Percentiles rank a stretch among this genome's conserved stretches.
Conservation (phyloP, 2,888 invertebrate species). For the Sinopyrophorus schimmeli region DNA sequence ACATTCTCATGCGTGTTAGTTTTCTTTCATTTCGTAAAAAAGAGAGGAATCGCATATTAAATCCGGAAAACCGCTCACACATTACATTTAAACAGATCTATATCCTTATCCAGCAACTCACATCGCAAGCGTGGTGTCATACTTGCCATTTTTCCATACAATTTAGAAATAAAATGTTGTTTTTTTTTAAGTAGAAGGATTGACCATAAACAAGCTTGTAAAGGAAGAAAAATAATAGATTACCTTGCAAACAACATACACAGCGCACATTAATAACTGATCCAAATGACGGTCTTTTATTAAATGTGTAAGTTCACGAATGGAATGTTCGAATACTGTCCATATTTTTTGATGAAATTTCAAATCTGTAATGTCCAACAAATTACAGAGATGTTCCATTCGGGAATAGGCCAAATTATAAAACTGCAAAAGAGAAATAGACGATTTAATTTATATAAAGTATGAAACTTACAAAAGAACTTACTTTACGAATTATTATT, state of each 20-base stretch:
- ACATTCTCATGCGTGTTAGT: no score
- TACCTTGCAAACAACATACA: slow-evolving; percentile 92
- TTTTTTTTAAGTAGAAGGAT: no score
- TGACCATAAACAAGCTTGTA: no score
- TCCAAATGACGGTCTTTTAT: slow-evolving; percentile 95
- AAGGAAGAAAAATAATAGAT: slow-evolving; percentile 34
- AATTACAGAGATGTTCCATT: slow-evolving; percentile 85
- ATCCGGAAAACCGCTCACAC: no score
- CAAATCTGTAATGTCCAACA: slow-evolving; percentile 71
- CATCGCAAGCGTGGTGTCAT: no score
- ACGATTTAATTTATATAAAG: not conserved
- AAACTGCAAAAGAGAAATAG: slow-evolving; percentile 64
- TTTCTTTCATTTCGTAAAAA: no score
- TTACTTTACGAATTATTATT: slow-evolving; percentile 87
- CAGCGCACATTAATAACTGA: slow-evolving; percentile 97
- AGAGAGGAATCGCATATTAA: no score
- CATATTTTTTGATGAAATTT: slow-evolving; percentile 86
- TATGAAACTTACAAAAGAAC: slow-evolving; percentile 4
- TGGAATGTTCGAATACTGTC: slow-evolving; percentile 93
- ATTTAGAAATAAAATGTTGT: no score
- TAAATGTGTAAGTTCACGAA: slow-evolving; percentile 80
- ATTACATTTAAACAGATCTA: no score
- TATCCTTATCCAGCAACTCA: no score
- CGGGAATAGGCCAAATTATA: slow-evolving; percentile 92
- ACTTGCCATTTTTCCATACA: no score